Conservation (phyloP, 2,113 vertebrate species). For the Platysteira castanea region DNA sequence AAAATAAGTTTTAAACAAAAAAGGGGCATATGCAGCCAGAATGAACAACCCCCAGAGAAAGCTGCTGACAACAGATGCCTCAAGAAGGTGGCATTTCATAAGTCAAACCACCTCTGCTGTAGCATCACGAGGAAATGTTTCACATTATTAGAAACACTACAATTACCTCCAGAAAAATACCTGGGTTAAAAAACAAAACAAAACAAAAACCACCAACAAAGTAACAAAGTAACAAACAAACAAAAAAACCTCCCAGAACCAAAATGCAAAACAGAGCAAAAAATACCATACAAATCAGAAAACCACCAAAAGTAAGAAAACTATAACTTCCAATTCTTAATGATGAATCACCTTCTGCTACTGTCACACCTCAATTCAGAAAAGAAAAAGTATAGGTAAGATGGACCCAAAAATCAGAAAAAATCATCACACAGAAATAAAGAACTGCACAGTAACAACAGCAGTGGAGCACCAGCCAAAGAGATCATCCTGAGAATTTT, state of each 20-base stretch:
- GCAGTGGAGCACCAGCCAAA: neutral
- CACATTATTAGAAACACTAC: neutral
- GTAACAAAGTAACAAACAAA: neutral
- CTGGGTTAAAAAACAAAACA: neutral
- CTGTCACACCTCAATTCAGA: neutral
- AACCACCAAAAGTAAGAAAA: neutral
- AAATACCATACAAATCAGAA: neutral
- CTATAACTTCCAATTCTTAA: neutral
- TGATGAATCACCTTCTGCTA: neutral
- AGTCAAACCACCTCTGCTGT: neutral
- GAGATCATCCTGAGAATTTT: neutral
- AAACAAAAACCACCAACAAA: neutral
- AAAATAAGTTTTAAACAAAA: neutral
- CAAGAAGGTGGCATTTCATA: neutral
- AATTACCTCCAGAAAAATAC: neutral
- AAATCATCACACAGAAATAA: neutral
- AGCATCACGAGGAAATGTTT: neutral
- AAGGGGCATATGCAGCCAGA: neutral
- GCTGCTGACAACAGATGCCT: neutral
- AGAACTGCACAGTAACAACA: neutral
- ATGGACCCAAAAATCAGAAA: neutral
- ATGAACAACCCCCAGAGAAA: neutral
- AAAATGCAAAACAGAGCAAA: neutral
- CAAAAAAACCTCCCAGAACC: fast-evolving
- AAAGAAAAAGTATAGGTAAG: neutral